Evolutionary conservation across 2,797 vertebrate species (phyloP).

Genomic region (Rhynchotus rufescens): DNA sequence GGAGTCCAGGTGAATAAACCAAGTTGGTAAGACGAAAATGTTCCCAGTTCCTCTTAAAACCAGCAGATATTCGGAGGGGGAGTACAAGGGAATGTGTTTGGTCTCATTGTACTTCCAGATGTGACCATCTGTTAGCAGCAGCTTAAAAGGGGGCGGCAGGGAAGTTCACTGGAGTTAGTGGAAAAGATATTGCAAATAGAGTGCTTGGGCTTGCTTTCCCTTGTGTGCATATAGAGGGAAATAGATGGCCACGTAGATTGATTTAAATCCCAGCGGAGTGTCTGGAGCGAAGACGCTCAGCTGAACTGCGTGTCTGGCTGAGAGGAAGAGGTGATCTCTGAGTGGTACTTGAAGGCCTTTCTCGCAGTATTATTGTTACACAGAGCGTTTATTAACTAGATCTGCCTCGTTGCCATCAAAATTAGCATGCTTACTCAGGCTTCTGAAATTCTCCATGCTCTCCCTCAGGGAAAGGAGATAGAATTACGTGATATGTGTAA

Average conservation of each 20-base stretch:
- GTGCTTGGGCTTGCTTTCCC: neutral
- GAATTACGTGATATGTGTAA: slow-evolving; percentile 74
- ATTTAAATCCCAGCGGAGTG: slow-evolving; percentile 35
- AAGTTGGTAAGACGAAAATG: neutral
- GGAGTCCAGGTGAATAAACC: neutral
- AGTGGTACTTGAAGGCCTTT: slow-evolving; percentile 48
- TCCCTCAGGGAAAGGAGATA: slow-evolving; percentile 45
- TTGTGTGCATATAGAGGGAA: neutral
- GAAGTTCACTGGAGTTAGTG: neutral
- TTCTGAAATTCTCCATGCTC: slow-evolving; percentile 55
- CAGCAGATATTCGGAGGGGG: neutral
- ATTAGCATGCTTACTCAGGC: slow-evolving; percentile 72
- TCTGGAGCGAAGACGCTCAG: slow-evolving; percentile 33
- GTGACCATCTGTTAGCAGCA: neutral
- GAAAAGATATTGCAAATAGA: neutral
- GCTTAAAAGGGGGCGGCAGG: neutral
- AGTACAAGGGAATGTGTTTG: neutral
- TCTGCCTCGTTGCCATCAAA: slow-evolving; percentile 48
- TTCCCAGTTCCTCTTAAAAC: neutral
- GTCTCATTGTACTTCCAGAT: neutral
- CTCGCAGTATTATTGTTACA: slow-evolving; percentile 40
- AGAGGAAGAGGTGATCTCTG: slow-evolving; percentile 40
- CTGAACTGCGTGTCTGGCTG: slow-evolving; percentile 31
- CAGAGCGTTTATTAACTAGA: slow-evolving; percentile 39
- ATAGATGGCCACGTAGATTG: neutral